Evolutionary conservation across 2,888 invertebrate genomes (phyloP), one percentile per base, ranked within the genome.

Genomic region (Aspidapion aeneum): DNA sequence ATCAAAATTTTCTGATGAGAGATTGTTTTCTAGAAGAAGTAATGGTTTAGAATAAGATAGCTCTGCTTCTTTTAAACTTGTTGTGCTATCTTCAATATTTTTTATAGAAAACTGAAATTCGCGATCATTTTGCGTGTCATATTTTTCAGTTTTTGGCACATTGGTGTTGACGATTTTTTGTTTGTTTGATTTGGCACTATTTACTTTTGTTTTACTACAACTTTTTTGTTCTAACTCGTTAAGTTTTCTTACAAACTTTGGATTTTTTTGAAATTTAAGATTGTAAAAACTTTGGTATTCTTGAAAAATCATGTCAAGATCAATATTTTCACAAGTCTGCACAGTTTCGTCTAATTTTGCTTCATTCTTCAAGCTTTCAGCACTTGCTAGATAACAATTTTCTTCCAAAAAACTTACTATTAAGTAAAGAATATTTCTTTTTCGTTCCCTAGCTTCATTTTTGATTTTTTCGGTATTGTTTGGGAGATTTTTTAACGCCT

Each of bases 201-300:
- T 67, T 49, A 35, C 67, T 71, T 48, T 71, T 72, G 12, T 35
- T 1, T 65, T 48, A 57, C n/a, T 62, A 17, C 20, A 18, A 1
- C 19, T 55, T 58, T 54, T 54, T n/a, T 21, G 18, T 64, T 70
- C 70, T 19, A 55, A 66, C 57, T 73, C 68, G 18, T 69, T 66
- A 1, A 68, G 17, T 66, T 84, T 85, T 71, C 89, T 89, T 58
- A 90, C 86, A 70, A 96, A 87, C 79, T 88, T 90, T 0, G 96
- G 96, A 77, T 90, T 87, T 77, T 91, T 93, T 77, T 92, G 91
- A 81, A 94, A 96, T 73, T 93, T 89, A 54, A 92, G 82, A 72
- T 89, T 86, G 78, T 92, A 94, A 79, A 92, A 96, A 68, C 91
- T 90, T 74, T 90, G 90, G 79, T 92, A 97, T 73, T 96, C 96